A percentile compares a stretch with the other conserved stretches of the same genome.
Evolutionary conservation across 2,113 vertebrate genomes (phyloP).

Genomic region (Actenoides lindsayi): DNA sequence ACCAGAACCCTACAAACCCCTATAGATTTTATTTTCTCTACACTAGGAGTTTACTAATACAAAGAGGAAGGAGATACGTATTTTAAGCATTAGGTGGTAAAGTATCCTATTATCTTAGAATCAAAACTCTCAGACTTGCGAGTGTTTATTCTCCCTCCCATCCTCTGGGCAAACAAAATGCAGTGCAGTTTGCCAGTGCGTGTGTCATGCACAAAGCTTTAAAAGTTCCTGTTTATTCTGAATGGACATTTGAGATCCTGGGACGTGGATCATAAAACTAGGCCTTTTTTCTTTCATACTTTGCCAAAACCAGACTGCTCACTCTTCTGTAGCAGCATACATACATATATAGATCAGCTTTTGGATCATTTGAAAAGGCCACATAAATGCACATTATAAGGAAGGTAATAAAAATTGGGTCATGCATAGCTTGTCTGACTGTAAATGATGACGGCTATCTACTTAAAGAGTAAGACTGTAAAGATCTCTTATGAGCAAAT

Average conservation of each 20-base stretch:
- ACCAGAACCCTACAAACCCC: not conserved
- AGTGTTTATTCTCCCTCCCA: not conserved
- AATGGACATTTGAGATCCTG: not conserved
- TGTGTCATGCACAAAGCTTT: slow-evolving; percentile 13
- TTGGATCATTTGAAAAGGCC: not conserved
- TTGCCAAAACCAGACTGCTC: not conserved
- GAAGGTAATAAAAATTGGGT: not conserved
- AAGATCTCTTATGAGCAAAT: not conserved
- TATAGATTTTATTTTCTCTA: not conserved
- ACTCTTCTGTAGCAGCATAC: not conserved
- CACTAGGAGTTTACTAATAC: not conserved
- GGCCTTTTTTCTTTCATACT: slow-evolving; percentile 15
- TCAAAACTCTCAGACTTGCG: not conserved
- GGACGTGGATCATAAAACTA: slow-evolving; percentile 6
- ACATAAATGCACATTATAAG: not conserved
- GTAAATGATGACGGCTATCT: slow-evolving; percentile 23
- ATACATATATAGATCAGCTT: not conserved
- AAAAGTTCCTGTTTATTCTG: slow-evolving; percentile 56
- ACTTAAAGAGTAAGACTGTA: not conserved
- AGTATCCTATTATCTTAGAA: not conserved
- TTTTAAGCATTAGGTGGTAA: not conserved
- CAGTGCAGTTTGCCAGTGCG: not conserved
- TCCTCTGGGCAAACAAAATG: slow-evolving; percentile 6
- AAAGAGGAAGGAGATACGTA: not conserved
- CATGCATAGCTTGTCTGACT: not conserved